These are phyloP conservation scores for Mormyrus hasselquistii DNA, from an alignment of 2,797 vertebrate genomes.

Conservation along the genomic window DNA sequence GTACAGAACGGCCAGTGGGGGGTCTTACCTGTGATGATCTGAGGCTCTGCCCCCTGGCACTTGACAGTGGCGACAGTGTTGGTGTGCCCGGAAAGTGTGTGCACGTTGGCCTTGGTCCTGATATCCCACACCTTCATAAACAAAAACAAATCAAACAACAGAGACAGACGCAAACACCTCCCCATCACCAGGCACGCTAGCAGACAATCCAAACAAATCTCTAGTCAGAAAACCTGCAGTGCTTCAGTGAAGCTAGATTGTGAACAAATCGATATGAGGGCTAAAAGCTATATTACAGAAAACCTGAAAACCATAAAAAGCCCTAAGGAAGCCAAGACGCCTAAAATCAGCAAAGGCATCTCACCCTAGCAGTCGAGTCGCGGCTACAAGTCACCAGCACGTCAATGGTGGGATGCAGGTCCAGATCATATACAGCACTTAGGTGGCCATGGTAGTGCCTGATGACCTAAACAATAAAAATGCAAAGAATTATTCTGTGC, in stretches of 20 bases:
- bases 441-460: slow-evolving; percentile 95
- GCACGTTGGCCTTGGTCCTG: slow-evolving; percentile 91
- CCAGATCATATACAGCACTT: slow-evolving; percentile 91
- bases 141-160: not conserved
- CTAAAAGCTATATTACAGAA: not conserved
- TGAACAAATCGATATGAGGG: not conserved
- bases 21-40: slow-evolving; percentile 85
- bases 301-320: not conserved
- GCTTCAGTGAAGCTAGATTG: not conserved
- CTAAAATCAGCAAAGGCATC: not conserved
- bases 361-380: slow-evolving; percentile 89
- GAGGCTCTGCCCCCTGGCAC: slow-evolving; percentile 90
- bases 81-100: slow-evolving; percentile 89
- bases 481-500: not conserved
- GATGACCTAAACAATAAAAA: slow-evolving; percentile 70
- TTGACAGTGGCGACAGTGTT: slow-evolving; percentile 95
- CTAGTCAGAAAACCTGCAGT: not conserved
- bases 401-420: slow-evolving; percentile 93
- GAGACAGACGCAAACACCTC: not conserved
- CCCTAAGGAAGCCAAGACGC: not conserved
- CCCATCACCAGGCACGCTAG: not conserved
- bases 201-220: not conserved
- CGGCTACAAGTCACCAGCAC: slow-evolving; percentile 93
- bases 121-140: slow-evolving; percentile 88
- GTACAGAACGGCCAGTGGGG: not conserved